Percentiles rank a stretch among this genome's conserved stretches.
Conservation (phyloP, 2,113 vertebrate genomes). For the Etia nguti region DNA sequence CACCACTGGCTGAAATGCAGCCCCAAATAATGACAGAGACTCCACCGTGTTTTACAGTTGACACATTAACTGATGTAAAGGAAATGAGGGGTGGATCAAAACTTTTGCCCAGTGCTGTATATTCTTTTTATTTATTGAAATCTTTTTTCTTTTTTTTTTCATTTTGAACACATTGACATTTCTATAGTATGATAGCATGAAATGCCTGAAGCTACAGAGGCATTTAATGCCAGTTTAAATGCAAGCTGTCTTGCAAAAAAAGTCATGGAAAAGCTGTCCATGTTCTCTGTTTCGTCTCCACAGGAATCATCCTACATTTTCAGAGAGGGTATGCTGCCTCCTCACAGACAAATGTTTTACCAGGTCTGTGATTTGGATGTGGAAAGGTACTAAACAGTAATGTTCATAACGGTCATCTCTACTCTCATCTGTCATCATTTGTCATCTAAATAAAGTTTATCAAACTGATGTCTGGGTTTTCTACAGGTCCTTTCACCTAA, state of each 20-base stretch:
- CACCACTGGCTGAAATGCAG: neutral
- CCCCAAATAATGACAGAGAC: neutral
- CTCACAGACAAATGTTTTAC: conserved; percentile 98
- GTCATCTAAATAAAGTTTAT: neutral
- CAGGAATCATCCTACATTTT: conserved; percentile 91
- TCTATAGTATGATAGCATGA: neutral
- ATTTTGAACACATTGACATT: neutral
- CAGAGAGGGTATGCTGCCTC: conserved; percentile 85
- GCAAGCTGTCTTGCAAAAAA: neutral
- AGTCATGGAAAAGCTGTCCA: neutral
- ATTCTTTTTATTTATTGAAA: neutral
- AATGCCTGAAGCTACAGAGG: neutral
- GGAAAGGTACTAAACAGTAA: conserved; percentile 73
- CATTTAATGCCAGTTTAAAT: neutral
- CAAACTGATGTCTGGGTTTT: neutral
- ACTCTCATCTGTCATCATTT: neutral
- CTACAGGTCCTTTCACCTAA: neutral
- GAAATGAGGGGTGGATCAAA: neutral
- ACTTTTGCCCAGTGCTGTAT: neutral
- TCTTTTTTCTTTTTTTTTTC: neutral
- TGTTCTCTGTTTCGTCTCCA: neutral
- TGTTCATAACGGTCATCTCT: neutral
- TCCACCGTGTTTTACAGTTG: neutral
- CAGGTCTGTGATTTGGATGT: conserved; percentile 93
- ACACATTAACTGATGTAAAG: neutral